Evolutionary conservation across 2,797 vertebrate species (phyloP).

Genomic region (Acrocephalus scirpaceus): DNA sequence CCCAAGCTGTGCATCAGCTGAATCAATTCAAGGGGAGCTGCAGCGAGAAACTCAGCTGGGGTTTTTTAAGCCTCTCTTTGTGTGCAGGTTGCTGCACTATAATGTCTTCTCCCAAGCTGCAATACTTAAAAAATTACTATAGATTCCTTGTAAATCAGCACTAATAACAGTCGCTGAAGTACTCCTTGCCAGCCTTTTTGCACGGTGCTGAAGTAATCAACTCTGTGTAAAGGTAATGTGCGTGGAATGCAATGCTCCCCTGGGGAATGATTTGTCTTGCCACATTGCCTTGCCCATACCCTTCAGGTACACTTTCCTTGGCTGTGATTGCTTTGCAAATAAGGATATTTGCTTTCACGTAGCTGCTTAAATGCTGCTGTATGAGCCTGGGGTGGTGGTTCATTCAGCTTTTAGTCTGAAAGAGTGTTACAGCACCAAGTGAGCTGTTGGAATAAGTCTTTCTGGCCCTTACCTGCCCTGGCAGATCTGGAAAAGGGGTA

Average conservation of each 20-base stretch:
- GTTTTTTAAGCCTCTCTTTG: neutral
- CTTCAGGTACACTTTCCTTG: neutral
- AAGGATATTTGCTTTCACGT: neutral
- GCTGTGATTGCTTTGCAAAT: constrained; percentile 25
- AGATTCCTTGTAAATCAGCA: constrained; percentile 31
- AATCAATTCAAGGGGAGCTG: neutral
- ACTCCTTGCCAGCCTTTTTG: neutral
- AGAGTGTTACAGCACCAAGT: neutral
- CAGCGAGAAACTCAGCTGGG: fast-evolving
- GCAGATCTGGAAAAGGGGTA: neutral
- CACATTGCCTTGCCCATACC: neutral
- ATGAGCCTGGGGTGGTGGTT: neutral
- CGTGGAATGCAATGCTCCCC: neutral
- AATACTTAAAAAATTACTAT: constrained; percentile 18
- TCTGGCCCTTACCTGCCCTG: neutral
- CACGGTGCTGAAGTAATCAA: neutral
- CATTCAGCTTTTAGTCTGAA: neutral
- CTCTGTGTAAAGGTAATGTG: neutral
- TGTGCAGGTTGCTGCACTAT: neutral
- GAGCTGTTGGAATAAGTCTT: neutral
- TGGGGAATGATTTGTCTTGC: constrained; percentile 15
- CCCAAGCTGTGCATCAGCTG: neutral
- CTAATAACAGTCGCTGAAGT: neutral
- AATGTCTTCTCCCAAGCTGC: neutral
- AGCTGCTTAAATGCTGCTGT: neutral